Percentiles rank a stretch among this genome's conserved stretches.
Evolutionary conservation across 2,888 invertebrate species (phyloP).

Genomic region (Apamea epomidion): DNA sequence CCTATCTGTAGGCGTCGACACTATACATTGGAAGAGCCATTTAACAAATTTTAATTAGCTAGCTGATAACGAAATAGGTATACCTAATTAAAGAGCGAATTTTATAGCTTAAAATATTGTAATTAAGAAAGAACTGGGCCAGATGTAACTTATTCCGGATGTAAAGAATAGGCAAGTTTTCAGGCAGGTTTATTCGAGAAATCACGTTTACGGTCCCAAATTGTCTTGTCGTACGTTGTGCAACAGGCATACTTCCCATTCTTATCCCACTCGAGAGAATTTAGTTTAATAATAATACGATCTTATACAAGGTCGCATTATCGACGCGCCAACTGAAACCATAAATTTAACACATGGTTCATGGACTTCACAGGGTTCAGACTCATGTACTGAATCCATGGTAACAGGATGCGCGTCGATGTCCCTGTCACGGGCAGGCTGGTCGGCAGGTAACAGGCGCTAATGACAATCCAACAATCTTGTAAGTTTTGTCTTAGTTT

Average conservation of each 20-base stretch:
- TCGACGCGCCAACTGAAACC: too few species aligned
- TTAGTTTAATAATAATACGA: neutral
- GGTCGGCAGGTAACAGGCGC: too few species aligned
- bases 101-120: neutral
- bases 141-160: neutral
- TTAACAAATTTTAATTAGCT: conserved; percentile 6
- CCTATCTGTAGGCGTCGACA: neutral
- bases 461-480: neutral
- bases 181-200: neutral
- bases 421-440: too few species aligned
- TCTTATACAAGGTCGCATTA: too few species aligned
- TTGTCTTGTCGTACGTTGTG: neutral
- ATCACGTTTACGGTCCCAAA: neutral
- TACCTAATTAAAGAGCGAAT: neutral
- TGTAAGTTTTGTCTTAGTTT: neutral
- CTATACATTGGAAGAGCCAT: conserved; percentile 9
- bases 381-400: too few species aligned
- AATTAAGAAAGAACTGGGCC: neutral
- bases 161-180: neutral
- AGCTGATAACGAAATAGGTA: conserved; percentile 10
- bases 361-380: too few species aligned
- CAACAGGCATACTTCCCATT: neutral
- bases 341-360: too few species aligned
- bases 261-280: neutral
- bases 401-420: too few species aligned